Conservation (phyloP, 2,797 vertebrate species). For the Aselliscus stoliczkanus region DNA sequence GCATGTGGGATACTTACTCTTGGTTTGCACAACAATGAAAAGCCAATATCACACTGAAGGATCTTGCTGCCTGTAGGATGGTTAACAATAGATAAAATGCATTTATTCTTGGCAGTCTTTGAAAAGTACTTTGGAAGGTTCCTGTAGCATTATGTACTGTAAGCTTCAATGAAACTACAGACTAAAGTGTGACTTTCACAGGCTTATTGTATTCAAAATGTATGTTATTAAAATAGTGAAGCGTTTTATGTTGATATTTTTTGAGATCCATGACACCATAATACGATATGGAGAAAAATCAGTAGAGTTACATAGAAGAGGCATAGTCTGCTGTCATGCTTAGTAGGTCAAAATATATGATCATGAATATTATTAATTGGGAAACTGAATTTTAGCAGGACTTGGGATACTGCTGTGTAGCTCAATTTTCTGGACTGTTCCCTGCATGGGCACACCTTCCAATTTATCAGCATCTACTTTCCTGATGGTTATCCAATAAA, state of each 20-base stretch:
- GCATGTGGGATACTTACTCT: neutral
- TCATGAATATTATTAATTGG: neutral
- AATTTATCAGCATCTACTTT: neutral
- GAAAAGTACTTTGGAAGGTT: constrained; percentile 58
- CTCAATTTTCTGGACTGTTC: neutral
- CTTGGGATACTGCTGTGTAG: neutral
- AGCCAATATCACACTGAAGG: constrained; percentile 21
- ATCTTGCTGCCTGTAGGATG: constrained; percentile 49
- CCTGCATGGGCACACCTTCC: neutral
- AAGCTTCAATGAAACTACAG: constrained; percentile 50
- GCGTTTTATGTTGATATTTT: constrained; percentile 35
- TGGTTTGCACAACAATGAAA: constrained; percentile 47
- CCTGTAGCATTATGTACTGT: neutral
- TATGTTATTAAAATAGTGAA: constrained; percentile 40
- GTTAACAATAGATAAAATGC: constrained; percentile 51
- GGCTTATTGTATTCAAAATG: constrained; percentile 26
- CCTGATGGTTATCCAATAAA: neutral
- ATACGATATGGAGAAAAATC: neutral
- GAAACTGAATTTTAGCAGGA: neutral
- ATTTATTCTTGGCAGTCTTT: constrained; percentile 52
- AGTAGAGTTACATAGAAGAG: neutral
- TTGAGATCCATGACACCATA: neutral
- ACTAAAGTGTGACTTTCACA: constrained; percentile 21
- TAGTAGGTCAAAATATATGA: neutral
- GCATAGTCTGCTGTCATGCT: neutral